phyloP scores from a whole-genome alignment of 2,797 vertebrate genomes.

The Argentina silus region DNA sequence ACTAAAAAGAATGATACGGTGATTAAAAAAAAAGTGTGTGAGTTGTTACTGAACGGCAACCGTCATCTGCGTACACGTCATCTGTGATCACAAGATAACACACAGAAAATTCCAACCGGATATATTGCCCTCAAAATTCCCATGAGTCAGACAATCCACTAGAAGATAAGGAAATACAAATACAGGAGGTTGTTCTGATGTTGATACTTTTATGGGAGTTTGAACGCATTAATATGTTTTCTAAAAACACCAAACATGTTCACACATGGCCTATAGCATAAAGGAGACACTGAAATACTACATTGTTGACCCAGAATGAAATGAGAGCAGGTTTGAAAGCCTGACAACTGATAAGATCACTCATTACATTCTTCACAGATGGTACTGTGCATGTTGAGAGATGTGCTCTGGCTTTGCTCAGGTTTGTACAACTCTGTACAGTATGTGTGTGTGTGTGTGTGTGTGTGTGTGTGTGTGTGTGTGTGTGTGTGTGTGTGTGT shows the following conservation, averaged over 20 bases:
- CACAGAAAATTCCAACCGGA: background rate
- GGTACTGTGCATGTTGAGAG: conserved; percentile 3
- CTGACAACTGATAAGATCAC: background rate
- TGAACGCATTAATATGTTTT: background rate
- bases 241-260: background rate
- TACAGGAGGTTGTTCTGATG: background rate
- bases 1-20: background rate
- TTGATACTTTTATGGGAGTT: background rate
- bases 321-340: background rate
- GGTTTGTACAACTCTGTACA: too few relatives aligned
- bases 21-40: background rate
- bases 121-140: background rate
- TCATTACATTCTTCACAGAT: conserved; percentile 19
- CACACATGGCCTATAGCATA: background rate
- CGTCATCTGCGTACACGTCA: background rate
- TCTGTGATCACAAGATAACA: background rate
- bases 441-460: background rate
- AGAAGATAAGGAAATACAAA: background rate
- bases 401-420: conserved; percentile 10
- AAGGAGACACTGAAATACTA: background rate
- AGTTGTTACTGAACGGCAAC: background rate
- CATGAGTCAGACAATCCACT: background rate
- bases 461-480: background rate
- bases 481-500: background rate
- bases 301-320: background rate